These are phyloP conservation scores for Keiferia lycopersicella DNA, from an alignment of 2,888 invertebrate genomes.

Conservation along the genomic window DNA sequence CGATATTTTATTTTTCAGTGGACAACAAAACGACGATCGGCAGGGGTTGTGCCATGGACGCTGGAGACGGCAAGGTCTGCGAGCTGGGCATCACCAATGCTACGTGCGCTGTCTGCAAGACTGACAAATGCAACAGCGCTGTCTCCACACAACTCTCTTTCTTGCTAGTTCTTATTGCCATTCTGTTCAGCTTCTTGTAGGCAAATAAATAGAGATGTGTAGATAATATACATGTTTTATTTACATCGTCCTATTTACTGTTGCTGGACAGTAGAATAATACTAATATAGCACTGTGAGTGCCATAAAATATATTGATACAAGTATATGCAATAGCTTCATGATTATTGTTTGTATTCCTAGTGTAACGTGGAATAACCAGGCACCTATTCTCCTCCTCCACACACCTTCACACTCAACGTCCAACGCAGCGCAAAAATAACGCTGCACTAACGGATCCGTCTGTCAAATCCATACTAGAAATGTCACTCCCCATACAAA, in stretches of 20 bases:
- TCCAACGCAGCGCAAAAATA: too few species aligned
- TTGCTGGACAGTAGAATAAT: too few species aligned
- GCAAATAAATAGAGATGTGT: slow-evolving; percentile 6
- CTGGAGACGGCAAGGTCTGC: slow-evolving; percentile 34
- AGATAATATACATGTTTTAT: background rate
- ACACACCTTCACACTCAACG: too few species aligned
- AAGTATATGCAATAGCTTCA: too few species aligned
- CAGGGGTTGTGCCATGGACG: slow-evolving; percentile 33
- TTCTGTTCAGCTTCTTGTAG: background rate
- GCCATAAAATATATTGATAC: too few species aligned
- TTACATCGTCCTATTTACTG: background rate
- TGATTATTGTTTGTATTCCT: too few species aligned
- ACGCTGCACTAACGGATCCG: too few species aligned
- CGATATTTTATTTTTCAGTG: slow-evolving; percentile 42
- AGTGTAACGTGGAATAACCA: too few species aligned
- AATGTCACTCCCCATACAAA: too few species aligned
- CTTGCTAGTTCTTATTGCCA: background rate
- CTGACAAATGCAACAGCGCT: slow-evolving; percentile 44
- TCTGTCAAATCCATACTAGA: too few species aligned
- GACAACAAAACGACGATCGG: slow-evolving; percentile 32
- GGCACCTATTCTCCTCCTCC: too few species aligned
- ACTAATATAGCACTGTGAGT: too few species aligned
- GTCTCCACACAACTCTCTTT: slow-evolving; percentile 32
- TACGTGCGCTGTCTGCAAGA: slow-evolving; percentile 39
- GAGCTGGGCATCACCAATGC: background rate